Base-by-base conservation (phyloP, 2,113 vertebrate genomes). In the Pituophis catenifer region DNA sequence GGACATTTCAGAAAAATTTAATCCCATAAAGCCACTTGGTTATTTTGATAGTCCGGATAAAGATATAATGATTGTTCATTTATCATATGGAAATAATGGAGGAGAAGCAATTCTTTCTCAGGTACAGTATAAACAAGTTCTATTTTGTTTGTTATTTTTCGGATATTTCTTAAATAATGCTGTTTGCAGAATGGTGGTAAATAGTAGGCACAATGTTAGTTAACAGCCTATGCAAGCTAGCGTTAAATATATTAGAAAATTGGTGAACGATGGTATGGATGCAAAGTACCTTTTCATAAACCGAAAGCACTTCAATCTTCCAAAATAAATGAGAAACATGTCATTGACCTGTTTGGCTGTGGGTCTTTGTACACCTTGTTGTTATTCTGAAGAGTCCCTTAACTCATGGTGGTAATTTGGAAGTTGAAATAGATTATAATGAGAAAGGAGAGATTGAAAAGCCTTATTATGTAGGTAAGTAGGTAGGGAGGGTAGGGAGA, bases 71-170 rank as follows among this genome's bases (percentile, higher is more conserved):
- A 97, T 99, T 0, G 97, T 99, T 59, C 97, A 97, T 2, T 94
- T 99, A 86, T 97, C 97, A 1, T 97, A 98, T 0, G 98, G 98
- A 55, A 95, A 94, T 7, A 54, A 93, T 0, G 97, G 98, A 13
- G 99, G 99, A 44, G 98, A 98, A 97, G 99, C 99, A 26, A 91
- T 99, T 70, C 98, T 99, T 3, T 99, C 97, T 96, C 99, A 99
- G 99, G 99, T 99, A 98, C 94, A 59, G 70, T 21, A 8, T 7
- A 4, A 52, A n/a, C 8, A 86, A 86, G 5, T 19, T 8, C 13
- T 55, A 33, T 75, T 88, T 91, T 29, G 33, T 62, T 86, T 57
- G 8, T 0, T 70, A 86, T 70, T 93, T 95, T 93, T 26, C 21
- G 57, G 93, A 5, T 53, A 88, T 48, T 48, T 93, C 7, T 86